Base-by-base conservation (phyloP, 2,113 vertebrate genomes). In the Pogonocichla stellata region DNA sequence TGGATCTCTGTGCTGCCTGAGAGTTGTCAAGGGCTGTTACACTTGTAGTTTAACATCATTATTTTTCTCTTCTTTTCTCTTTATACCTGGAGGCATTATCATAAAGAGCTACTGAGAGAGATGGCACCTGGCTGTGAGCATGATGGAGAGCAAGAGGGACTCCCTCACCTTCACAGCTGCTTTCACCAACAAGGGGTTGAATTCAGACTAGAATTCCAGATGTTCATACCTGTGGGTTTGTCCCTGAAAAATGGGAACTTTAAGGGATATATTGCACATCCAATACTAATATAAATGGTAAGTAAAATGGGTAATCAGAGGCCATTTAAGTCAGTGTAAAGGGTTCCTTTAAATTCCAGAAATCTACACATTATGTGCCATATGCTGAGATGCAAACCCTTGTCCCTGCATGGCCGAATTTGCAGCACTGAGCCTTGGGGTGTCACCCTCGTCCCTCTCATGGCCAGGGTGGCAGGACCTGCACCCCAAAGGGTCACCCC, bases 381-480 rank as follows among this genome's bases (percentile, higher is more conserved):
- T 8, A 40, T 31, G 33, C 80, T 56, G 62, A 42, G 31, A 28
- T 9, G 45, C 1, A 7, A 70, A 31, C 7, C 36, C 31, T 26
- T 10, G 7, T 12, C 38, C 24, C 25, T 5, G 14, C 14, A 5
- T 4, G 13, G 86, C 61, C 6, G 77, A 91, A 65, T 80, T 91
- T 85, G 90, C 94, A 58, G 86, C 3, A 0, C 71, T 54, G 86
- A 2, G 71, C 92, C 82, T 93, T 96, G 88, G 57, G 92, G 88
- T 92, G 90, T 93, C 95, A 90, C 94, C 86, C 88, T 87, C 3
- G 2, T 62, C 50, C 90, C 88, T 93, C 79, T 20, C 82, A 56
- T 9, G 47, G 70, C 80, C 73, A 5, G 40, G 10, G 12, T 72
- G 65, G 70, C 1, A 34, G 61, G 53, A n/a, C 1, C 48, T 31